phyloP scores from a whole-genome alignment of 2,113 vertebrate species.

The Anolis carolinensis region DNA sequence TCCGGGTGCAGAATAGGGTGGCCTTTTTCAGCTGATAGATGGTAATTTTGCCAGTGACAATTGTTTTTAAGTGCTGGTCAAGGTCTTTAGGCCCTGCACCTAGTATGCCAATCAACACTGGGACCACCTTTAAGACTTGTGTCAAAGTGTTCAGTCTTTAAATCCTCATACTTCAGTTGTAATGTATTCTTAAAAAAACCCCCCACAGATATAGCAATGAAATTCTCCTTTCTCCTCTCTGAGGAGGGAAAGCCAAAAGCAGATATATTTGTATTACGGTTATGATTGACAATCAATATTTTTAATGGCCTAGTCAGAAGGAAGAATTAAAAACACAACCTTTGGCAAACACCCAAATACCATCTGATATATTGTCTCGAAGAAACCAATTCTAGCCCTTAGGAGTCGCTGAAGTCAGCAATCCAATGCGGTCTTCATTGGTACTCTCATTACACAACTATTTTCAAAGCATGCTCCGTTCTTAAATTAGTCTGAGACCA shows the following conservation, averaged over 20 bases:
- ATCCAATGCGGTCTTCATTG: conserved; percentile 42
- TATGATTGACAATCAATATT: conserved; percentile 32
- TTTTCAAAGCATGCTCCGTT: conserved; percentile 41
- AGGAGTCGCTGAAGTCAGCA: not conserved
- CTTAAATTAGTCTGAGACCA: conserved; percentile 49
- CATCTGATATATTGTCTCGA: conserved; percentile 27
- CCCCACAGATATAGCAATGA: conserved; percentile 17
- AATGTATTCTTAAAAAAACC: not conserved
- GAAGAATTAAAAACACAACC: not conserved
- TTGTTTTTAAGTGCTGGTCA: too few relatives aligned
- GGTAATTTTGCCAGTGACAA: too few relatives aligned
- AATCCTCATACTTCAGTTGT: too few relatives aligned
- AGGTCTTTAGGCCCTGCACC: too few relatives aligned
- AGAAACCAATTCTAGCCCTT: conserved; percentile 16
- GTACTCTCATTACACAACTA: conserved; percentile 22
- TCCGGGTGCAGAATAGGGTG: too few relatives aligned
- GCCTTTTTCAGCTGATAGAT: too few relatives aligned
- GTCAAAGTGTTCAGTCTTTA: too few relatives aligned
- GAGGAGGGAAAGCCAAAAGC: conserved; percentile 36
- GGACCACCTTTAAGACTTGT: too few relatives aligned
- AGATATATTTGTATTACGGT: conserved; percentile 27
- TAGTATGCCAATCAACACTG: too few relatives aligned
- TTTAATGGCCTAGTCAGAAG: conserved; percentile 20
- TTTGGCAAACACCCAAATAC: conserved; percentile 32
- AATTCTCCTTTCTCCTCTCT: conserved; percentile 3